phyloP scores from a whole-genome alignment of 2,113 vertebrate genomes.

The Triplophysa siluroides region DNA sequence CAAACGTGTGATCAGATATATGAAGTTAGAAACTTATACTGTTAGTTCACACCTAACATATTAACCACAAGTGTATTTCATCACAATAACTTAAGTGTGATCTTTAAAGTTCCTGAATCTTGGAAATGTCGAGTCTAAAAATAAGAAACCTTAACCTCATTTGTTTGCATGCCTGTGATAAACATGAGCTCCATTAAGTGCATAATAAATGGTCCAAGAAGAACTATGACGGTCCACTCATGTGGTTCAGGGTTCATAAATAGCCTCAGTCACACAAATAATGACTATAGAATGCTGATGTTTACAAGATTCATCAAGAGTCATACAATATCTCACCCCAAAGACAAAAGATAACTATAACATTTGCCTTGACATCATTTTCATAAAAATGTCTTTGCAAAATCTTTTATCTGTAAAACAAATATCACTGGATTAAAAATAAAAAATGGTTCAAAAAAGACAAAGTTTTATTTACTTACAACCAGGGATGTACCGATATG shows the following conservation, averaged over 20 bases:
- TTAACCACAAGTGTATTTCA: no score
- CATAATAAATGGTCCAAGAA: conserved; percentile 48
- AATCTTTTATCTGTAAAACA: no score
- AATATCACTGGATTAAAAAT: not conserved
- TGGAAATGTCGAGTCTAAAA: not conserved
- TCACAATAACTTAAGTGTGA: no score
- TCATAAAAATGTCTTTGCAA: not conserved
- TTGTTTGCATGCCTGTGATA: conserved; percentile 2
- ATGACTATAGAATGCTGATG: conserved; percentile 1
- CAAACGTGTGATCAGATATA: no score
- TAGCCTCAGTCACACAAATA: conserved; percentile 13
- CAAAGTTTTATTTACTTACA: no score
- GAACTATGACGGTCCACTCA: conserved; percentile 35
- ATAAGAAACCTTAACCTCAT: not conserved
- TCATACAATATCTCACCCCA: not conserved
- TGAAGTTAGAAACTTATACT: no score
- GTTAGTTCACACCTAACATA: no score
- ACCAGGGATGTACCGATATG: no score
- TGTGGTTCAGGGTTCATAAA: conserved; percentile 36
- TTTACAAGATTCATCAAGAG: conserved; percentile 18
- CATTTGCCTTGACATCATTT: not conserved
- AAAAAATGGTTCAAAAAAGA: no score
- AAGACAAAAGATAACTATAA: not conserved
- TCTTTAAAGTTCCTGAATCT: not conserved
- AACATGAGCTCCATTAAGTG: conserved; percentile 42